phyloP scores from a whole-genome alignment of 1,140 invertebrate species.

The Spodoptera litura region DNA sequence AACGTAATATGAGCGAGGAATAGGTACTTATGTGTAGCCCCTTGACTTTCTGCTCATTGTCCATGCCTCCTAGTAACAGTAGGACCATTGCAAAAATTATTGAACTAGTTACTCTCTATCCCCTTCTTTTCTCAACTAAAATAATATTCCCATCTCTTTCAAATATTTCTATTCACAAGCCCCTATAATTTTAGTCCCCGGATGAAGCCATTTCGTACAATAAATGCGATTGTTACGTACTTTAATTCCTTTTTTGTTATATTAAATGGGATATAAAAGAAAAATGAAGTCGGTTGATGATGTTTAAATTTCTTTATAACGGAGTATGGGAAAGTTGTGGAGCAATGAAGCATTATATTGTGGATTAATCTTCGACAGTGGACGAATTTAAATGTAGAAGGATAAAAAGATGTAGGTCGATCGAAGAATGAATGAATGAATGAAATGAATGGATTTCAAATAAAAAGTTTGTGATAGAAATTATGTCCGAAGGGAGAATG shows the following conservation, averaged over 20 bases:
- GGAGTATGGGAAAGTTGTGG: not conserved
- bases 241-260: constrained; percentile 37
- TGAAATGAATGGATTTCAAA: too few relatives aligned
- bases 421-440: too few relatives aligned
- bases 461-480: too few relatives aligned
- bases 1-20: not conserved
- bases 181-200: constrained; percentile 40
- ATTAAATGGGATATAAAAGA: constrained; percentile 20
- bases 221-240: constrained; percentile 26
- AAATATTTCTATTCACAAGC: constrained; percentile 19
- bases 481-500: too few relatives aligned
- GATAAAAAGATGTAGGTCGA: too few relatives aligned
- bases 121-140: not conserved
- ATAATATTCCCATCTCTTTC: constrained; percentile 5
- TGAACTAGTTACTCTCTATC: not conserved
- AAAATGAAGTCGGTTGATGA: constrained; percentile 2
- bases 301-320: constrained; percentile 14
- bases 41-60: not conserved
- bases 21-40: not conserved
- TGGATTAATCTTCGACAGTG: too few relatives aligned
- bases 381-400: too few relatives aligned
- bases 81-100: constrained; percentile 4
- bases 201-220: constrained; percentile 41
- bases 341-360: too few relatives aligned
- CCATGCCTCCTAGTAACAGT: too few relatives aligned